Evolutionary conservation across 1,140 invertebrate genomes (phyloP).

Genomic region (Drosophila bipectinata): DNA sequence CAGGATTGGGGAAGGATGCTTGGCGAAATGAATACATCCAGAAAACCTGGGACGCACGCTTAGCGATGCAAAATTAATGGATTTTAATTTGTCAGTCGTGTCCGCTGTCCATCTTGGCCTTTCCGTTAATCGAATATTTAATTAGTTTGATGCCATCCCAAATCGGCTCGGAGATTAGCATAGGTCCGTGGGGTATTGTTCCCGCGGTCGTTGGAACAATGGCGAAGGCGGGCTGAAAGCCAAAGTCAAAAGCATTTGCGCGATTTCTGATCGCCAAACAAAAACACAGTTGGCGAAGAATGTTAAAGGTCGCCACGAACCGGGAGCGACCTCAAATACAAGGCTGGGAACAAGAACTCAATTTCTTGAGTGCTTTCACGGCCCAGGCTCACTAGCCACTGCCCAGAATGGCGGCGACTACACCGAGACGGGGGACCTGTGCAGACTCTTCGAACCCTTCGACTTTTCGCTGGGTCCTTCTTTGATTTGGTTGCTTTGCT

Average conservation of each 20-base stretch:
- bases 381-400: too few species aligned
- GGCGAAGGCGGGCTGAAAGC: background rate
- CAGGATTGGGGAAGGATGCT: background rate
- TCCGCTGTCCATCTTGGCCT: slow-evolving; percentile 14
- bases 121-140: slow-evolving; percentile 73
- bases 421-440: background rate
- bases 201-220: background rate
- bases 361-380: slow-evolving; percentile 78
- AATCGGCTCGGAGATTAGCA: slow-evolving; percentile 64
- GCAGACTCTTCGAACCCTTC: slow-evolving; percentile 29
- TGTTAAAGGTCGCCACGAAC: slow-evolving; percentile 21
- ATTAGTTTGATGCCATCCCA: slow-evolving; percentile 69
- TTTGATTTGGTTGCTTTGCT: slow-evolving; percentile 48
- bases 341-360: slow-evolving; percentile 76
- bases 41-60: slow-evolving; percentile 1
- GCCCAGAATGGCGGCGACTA: background rate
- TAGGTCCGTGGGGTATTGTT: slow-evolving; percentile 25
- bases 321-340: slow-evolving; percentile 69
- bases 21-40: background rate
- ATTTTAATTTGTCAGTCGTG: slow-evolving; percentile 53
- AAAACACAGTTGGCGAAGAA: slow-evolving; percentile 25
- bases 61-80: slow-evolving; percentile 52
- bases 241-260: slow-evolving; percentile 37
- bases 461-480: slow-evolving; percentile 29
- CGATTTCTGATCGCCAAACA: slow-evolving; percentile 55